Percentiles rank a stretch among this genome's conserved stretches.
These are phyloP conservation scores for Lasioglossum malachurum DNA, from an alignment of 2,888 invertebrate genomes.

Conservation along the genomic window DNA sequence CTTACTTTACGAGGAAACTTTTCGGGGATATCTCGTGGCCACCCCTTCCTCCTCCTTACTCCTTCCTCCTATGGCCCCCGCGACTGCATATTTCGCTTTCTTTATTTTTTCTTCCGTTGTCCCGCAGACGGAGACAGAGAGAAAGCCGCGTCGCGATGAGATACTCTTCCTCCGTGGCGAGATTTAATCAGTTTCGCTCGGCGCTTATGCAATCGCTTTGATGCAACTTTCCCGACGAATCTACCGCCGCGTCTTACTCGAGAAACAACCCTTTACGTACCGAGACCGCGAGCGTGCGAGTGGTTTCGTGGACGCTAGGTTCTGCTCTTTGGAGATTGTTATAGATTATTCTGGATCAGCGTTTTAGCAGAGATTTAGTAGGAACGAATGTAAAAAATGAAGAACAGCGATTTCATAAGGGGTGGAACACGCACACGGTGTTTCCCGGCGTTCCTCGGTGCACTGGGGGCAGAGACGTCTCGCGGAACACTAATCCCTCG, in stretches of 20 bases:
- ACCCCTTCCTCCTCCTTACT: not conserved
- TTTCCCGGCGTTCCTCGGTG: not conserved
- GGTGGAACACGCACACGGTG: not conserved
- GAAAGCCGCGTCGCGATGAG: conserved; percentile 16
- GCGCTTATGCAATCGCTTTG: conserved; percentile 26
- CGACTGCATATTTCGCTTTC: conserved; percentile 37
- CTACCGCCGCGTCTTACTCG: not conserved
- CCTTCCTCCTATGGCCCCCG: not conserved
- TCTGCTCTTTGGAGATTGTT: not conserved
- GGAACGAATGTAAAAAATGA: not conserved
- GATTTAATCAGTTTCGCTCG: conserved; percentile 55
- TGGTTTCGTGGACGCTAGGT: not conserved
- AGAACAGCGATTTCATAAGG: not conserved
- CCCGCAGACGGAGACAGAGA: not conserved
- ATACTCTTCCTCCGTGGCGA: conserved; percentile 26
- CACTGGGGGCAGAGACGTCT: not conserved
- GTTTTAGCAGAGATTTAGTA: not conserved
- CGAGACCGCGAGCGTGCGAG: not conserved
- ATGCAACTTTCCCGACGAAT: not conserved
- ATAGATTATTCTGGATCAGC: not conserved
- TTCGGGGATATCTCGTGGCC: conserved; percentile 68
- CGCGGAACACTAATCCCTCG: conserved; percentile 39
- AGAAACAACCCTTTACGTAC: not conserved
- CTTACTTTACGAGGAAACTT: conserved; percentile 77
- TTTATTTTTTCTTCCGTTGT: not conserved